Conservation (phyloP, 2,113 vertebrate species). For the Ptyas mucosa region DNA sequence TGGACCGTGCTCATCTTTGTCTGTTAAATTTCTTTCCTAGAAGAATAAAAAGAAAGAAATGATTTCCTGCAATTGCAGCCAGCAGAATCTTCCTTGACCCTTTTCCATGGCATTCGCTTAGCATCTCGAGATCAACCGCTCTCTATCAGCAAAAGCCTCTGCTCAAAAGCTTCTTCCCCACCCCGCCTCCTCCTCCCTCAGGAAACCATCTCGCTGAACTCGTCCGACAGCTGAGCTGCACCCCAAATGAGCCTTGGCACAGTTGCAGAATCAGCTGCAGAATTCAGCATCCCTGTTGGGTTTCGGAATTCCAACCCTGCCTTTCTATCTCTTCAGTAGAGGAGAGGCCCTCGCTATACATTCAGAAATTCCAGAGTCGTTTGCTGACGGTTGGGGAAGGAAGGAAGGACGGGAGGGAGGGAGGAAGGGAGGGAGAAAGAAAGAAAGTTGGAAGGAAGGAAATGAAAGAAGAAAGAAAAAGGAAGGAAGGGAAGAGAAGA, state of each 20-base stretch:
- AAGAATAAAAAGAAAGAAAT: not conserved
- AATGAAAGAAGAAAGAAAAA: no score
- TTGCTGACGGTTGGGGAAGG: no score
- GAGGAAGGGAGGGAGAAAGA: no score
- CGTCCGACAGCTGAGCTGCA: not conserved
- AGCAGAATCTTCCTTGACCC: not conserved
- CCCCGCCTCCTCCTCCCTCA: not conserved
- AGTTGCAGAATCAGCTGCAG: not conserved
- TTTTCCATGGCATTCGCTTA: rapidly evolving
- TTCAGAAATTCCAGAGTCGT: not conserved
- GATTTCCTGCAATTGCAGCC: not conserved
- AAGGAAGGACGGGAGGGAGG: no score
- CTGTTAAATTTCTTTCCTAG: not conserved
- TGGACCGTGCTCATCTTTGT: not conserved
- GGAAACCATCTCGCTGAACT: not conserved
- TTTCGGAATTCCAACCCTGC: not conserved
- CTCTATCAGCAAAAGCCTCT: not conserved
- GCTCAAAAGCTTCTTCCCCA: not conserved
- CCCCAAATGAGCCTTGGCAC: no score
- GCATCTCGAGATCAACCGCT: not conserved
- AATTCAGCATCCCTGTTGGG: not conserved
- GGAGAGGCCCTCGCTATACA: not conserved
- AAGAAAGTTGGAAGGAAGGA: no score
- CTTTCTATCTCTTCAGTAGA: no score
- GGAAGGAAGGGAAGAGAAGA: no score